Conservation (phyloP, 2,797 vertebrate genomes). For the Nannoperca obscura region DNA sequence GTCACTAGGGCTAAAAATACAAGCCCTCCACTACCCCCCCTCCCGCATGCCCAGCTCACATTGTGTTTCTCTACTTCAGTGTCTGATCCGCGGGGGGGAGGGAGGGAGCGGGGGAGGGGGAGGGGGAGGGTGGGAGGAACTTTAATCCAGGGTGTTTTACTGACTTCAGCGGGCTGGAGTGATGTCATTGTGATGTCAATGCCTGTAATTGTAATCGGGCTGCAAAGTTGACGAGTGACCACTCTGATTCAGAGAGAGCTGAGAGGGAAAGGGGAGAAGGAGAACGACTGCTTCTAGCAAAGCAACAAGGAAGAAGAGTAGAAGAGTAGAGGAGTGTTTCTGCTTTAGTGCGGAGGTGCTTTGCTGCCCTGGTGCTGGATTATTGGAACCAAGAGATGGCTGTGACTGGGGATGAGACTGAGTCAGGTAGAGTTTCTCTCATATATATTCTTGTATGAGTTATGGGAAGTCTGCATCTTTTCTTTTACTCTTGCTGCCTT, state of each 20-base stretch:
- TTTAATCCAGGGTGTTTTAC: conserved; percentile 88
- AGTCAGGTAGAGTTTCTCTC: conserved; percentile 83
- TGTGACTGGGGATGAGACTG: conserved; percentile 95
- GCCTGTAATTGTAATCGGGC: conserved; percentile 89
- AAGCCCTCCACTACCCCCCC: conserved; percentile 33
- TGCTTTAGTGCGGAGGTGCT: conserved; percentile 9
- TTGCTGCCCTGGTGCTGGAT: conserved; percentile 75
- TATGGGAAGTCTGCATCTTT: background rate
- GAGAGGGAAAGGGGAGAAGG: conserved; percentile 37
- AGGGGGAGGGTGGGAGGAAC: conserved; percentile 54
- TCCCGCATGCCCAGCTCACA: conserved; percentile 47
- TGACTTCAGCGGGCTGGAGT: conserved; percentile 89
- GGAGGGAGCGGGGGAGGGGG: background rate
- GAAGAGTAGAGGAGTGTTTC: conserved; percentile 14
- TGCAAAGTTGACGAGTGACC: conserved; percentile 85
- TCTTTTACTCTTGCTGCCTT: background rate
- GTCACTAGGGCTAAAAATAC: conserved; percentile 85
- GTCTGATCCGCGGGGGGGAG: conserved; percentile 38
- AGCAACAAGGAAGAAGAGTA: background rate
- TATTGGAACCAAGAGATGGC: conserved; percentile 90
- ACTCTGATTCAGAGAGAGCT: conserved; percentile 76
- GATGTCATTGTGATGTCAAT: conserved; percentile 98
- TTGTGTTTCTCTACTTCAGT: conserved; percentile 57
- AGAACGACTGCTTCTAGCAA: conserved; percentile 20
- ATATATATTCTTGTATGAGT: background rate